Evolutionary conservation across 2,797 vertebrate genomes (phyloP).

Genomic region (Macropus fuliginosus): DNA sequence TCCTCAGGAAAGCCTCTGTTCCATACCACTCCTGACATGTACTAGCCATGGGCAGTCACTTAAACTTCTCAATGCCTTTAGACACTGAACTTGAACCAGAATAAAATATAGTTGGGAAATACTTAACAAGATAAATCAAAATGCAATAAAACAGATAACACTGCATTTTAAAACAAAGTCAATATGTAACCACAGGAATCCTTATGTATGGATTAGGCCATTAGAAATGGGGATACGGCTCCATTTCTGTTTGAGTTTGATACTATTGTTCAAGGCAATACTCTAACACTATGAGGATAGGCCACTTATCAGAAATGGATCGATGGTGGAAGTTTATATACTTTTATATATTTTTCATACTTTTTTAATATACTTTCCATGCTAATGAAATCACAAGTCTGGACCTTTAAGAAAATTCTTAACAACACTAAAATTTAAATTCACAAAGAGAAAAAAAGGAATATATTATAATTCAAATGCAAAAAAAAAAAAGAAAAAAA

Average conservation of each 20-base stretch:
- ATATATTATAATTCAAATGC: no score
- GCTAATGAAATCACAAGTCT: not conserved
- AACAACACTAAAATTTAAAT: not conserved
- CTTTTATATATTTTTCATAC: no score
- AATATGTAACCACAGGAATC: not conserved
- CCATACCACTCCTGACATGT: not conserved
- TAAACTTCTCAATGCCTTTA: not conserved
- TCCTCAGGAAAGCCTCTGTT: not conserved
- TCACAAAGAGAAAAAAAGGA: no score
- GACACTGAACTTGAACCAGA: not conserved
- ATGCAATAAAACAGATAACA: not conserved
- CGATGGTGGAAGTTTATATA: not conserved
- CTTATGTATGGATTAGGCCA: not conserved
- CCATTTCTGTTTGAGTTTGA: not conserved
- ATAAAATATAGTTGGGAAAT: not conserved
- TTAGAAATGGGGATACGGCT: no score
- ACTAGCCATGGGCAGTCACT: not conserved
- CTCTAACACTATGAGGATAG: not conserved
- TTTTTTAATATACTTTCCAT: not conserved
- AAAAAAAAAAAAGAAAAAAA: no score
- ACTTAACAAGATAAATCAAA: not conserved
- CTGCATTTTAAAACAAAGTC: not conserved
- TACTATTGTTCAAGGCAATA: not conserved
- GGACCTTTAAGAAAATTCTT: not conserved
- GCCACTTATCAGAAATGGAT: not conserved